phyloP scores from a whole-genome alignment of 2,888 invertebrate species.

The Yponomeuta cagnagella region DNA sequence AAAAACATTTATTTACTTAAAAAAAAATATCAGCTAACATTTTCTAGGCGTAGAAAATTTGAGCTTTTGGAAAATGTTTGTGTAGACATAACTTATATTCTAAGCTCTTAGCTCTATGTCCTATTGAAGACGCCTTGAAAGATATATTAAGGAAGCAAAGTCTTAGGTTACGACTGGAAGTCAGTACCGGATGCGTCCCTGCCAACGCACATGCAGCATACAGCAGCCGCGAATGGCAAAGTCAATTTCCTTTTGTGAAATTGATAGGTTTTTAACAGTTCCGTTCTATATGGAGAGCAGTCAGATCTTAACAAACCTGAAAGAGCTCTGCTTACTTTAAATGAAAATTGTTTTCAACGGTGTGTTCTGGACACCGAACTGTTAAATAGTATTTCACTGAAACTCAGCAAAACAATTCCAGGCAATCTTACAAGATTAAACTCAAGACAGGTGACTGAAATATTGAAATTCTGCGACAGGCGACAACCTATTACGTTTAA shows the following conservation, averaged over 20 bases:
- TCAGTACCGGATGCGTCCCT: background rate
- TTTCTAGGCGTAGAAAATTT: no score
- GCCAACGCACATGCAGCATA: background rate
- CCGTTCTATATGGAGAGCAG: background rate
- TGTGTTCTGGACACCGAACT: no score
- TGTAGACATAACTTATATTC: no score
- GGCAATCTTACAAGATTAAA: background rate
- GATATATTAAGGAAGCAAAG: no score
- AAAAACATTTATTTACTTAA: no score
- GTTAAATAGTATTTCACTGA: background rate
- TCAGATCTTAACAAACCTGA: background rate
- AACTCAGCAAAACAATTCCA: background rate
- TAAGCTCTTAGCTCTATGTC: background rate
- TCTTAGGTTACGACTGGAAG: no score
- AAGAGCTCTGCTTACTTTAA: background rate
- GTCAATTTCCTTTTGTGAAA: background rate
- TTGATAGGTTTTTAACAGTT: background rate
- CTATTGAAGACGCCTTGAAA: no score
- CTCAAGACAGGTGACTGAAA: constrained; percentile 5
- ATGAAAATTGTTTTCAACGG: no score
- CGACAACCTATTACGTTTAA: constrained; percentile 14
- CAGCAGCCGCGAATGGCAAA: no score
- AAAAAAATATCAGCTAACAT: no score
- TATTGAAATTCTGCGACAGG: constrained; percentile 4
- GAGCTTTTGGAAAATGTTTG: no score